A percentile compares a stretch with the other conserved stretches of the same genome.
phyloP scores from a whole-genome alignment of 2,113 vertebrate species.

The Heterochromis multidens region DNA sequence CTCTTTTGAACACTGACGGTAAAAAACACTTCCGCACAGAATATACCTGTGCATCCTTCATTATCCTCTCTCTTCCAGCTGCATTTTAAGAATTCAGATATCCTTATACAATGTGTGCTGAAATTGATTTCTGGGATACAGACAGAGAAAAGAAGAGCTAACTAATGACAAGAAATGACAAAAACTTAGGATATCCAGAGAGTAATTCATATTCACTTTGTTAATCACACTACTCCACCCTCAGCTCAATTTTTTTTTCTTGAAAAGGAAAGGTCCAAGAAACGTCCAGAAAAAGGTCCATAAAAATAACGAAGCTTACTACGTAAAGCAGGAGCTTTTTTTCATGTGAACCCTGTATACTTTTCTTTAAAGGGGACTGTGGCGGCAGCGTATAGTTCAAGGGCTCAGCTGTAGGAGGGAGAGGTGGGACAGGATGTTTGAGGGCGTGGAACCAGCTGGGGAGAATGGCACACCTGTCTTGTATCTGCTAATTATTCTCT shows the following conservation, averaged over 20 bases:
- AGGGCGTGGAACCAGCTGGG: not conserved
- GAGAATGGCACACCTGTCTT: not conserved
- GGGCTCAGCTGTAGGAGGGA: not conserved
- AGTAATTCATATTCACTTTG: not conserved
- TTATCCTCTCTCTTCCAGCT: too few species aligned
- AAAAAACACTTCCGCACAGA: too few species aligned
- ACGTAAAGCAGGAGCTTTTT: not conserved
- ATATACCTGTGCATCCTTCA: too few species aligned
- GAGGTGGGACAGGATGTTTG: not conserved
- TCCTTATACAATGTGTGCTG: too few species aligned
- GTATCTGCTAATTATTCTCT: not conserved
- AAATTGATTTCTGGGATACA: too few species aligned
- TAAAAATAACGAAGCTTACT: not conserved
- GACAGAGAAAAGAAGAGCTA: not conserved
- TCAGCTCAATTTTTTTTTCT: not conserved
- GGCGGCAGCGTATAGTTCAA: not conserved
- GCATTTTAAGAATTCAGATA: too few species aligned
- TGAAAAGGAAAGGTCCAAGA: too few species aligned
- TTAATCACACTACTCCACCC: not conserved
- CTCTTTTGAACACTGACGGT: too few species aligned
- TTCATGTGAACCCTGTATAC: not conserved
- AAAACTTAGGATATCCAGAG: not conserved
- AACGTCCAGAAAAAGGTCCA: not conserved
- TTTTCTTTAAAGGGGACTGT: not conserved
- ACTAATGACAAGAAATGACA: not conserved